Evolutionary conservation across 2,888 invertebrate genomes (phyloP).

Genomic region (Schizotus pectinicornis): DNA sequence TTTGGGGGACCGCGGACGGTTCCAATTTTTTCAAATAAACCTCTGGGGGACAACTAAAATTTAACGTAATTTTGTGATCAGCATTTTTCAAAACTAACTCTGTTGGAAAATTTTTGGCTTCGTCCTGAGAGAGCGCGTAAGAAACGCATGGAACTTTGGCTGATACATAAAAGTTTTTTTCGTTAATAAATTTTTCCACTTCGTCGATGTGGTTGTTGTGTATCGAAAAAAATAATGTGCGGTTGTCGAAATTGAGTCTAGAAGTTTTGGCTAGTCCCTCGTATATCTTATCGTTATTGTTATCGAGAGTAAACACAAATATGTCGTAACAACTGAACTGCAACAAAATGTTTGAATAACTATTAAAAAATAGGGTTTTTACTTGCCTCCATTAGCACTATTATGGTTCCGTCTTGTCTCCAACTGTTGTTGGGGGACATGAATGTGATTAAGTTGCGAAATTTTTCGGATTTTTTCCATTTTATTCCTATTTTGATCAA

Average conservation of each 20-base stretch:
- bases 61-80: neutral
- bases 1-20: constrained; percentile 30
- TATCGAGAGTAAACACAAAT: constrained; percentile 19
- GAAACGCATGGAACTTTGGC: neutral
- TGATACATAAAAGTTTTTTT: neutral
- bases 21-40: constrained; percentile 49
- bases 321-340: constrained; percentile 11
- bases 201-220: too few relatives aligned
- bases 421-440: constrained; percentile 2
- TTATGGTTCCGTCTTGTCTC: constrained; percentile 16
- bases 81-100: neutral
- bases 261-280: neutral
- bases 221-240: neutral
- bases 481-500: constrained; percentile 8
- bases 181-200: neutral
- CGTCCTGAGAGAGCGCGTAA: constrained; percentile 1
- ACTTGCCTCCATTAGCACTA: constrained; percentile 9
- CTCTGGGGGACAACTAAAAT: constrained; percentile 42
- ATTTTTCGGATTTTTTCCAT: constrained; percentile 12
- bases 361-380: neutral
- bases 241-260: neutral
- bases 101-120: neutral
- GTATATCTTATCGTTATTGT: neutral
- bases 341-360: neutral
- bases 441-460: constrained; percentile 3